Conservation (phyloP, 2,888 invertebrate species). For the Eristalis arbustorum region DNA sequence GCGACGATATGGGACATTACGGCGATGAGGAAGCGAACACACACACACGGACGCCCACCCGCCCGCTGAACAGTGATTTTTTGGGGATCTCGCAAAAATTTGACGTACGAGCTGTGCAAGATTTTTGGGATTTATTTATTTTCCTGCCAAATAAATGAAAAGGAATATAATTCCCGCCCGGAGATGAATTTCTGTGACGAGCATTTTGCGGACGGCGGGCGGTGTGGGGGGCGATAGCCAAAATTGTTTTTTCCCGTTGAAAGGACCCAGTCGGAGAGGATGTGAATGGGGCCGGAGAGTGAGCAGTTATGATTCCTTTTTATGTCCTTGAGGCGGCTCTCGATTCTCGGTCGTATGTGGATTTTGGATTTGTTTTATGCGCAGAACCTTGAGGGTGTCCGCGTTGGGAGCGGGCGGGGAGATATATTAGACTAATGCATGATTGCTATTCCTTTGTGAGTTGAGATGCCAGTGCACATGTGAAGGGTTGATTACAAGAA, state of each 20-base stretch:
- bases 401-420: constrained; percentile 27
- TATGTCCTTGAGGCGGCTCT: constrained; percentile 32
- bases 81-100: constrained; percentile 57
- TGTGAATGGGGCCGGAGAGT: constrained; percentile 27
- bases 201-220: not conserved
- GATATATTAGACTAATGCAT: constrained; percentile 64
- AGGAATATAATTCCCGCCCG: constrained; percentile 67
- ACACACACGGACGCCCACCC: constrained; percentile 41
- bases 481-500: constrained; percentile 57
- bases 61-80: constrained; percentile 49
- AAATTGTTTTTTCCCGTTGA: constrained; percentile 30
- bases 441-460: constrained; percentile 48
- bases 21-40: constrained; percentile 25
- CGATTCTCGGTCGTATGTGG: constrained; percentile 48
- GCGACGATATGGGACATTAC: constrained; percentile 51
- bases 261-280: constrained; percentile 47
- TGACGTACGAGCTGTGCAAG: constrained; percentile 63
- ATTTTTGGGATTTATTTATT: constrained; percentile 63
- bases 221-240: constrained; percentile 8
- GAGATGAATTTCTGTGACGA: constrained; percentile 65
- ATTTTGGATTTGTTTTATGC: constrained; percentile 48
- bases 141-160: constrained; percentile 63
- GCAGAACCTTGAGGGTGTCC: too few species aligned
- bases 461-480: constrained; percentile 34
- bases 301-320: constrained; percentile 66